Evolutionary conservation across 2,888 invertebrate species (phyloP).

Genomic region (Heteropelma amictum): DNA sequence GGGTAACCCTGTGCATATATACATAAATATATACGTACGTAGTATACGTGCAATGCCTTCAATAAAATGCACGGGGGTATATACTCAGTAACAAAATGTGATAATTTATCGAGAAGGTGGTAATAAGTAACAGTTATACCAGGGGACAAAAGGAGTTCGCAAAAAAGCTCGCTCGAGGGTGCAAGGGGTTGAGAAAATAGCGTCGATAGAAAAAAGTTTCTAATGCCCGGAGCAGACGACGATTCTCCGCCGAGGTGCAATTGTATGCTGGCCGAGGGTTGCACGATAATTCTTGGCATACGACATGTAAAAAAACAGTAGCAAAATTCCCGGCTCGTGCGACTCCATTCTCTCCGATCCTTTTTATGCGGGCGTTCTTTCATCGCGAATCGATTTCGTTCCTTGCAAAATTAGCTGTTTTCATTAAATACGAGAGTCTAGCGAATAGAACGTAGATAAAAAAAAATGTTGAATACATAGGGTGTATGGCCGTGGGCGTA

Average conservation of each 20-base stretch:
- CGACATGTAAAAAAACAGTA: constrained; percentile 19
- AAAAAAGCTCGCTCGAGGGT: constrained; percentile 15
- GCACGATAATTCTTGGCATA: constrained; percentile 35
- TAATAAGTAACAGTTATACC: constrained; percentile 44
- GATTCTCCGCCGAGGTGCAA: neutral
- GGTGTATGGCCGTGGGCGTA: neutral
- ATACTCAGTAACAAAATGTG: constrained; percentile 43
- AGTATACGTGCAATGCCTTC: neutral
- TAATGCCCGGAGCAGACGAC: constrained; percentile 31
- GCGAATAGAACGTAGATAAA: neutral
- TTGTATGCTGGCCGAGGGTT: constrained; percentile 16
- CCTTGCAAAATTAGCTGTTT: constrained; percentile 62
- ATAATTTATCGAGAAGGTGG: constrained; percentile 50
- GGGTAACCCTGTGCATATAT: neutral
- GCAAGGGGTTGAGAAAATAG: constrained; percentile 1
- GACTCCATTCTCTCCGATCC: constrained; percentile 36
- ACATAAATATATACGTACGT: neutral
- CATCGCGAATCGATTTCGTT: constrained; percentile 59
- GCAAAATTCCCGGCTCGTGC: constrained; percentile 20
- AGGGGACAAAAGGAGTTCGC: neutral
- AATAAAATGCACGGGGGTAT: constrained; percentile 21
- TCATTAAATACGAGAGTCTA: constrained; percentile 57
- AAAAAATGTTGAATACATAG: too few species aligned
- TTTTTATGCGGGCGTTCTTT: neutral
- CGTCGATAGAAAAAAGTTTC: constrained; percentile 46